Base-by-base conservation (phyloP, 2,113 vertebrate genomes). In the Microtus richardsoni region DNA sequence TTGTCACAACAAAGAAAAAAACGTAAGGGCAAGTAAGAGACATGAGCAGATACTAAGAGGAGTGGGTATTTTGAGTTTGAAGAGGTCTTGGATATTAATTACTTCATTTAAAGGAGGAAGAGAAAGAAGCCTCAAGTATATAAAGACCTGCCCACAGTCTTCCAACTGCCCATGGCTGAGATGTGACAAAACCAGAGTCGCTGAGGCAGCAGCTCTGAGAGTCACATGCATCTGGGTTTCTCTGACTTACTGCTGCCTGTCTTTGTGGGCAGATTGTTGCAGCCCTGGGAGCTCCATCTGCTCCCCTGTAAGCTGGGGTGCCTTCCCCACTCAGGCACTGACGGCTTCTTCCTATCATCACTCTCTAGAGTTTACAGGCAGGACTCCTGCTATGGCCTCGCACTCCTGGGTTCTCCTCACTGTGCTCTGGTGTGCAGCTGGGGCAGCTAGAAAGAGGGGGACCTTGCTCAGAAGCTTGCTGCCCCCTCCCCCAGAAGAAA, bases 11-110 rank as follows among this genome's bases (percentile, higher is more conserved):
- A 52, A 80, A 33, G 26, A 64, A 85, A 74, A 13, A 44, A 54
- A 28, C 6, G 5, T 4, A 10, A 13, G 11, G 41, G 17, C 21
- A 58, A n/a, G 5, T 58, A 13, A 30, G 39, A 93, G 39, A 47
- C 39, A 28, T 17, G 44, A 93, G 9, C 16, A 82, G 54, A 33
- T 64, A 68, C 78, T 86, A 36, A 91, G 83, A 77, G 78, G 30
- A 74, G 28, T 83, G 89, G 83, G 47, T 70, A 41, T 87, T 80
- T n/a, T 75, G 44, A 68, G 41, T 95, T n/a, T 87, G 78, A 94
- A 64, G 85, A 89, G 54, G 47, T 85, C 47, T 90, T 95, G 30
- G 58, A 88, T 84, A 85, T 96, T 8, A 47, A 66, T 66, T 87
- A n/a, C 30, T 28, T 95, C 17, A 39, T 33, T 85, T 95, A 58